phyloP scores from a whole-genome alignment of 2,888 invertebrate genomes.

The Alentia gelatinosa region DNA sequence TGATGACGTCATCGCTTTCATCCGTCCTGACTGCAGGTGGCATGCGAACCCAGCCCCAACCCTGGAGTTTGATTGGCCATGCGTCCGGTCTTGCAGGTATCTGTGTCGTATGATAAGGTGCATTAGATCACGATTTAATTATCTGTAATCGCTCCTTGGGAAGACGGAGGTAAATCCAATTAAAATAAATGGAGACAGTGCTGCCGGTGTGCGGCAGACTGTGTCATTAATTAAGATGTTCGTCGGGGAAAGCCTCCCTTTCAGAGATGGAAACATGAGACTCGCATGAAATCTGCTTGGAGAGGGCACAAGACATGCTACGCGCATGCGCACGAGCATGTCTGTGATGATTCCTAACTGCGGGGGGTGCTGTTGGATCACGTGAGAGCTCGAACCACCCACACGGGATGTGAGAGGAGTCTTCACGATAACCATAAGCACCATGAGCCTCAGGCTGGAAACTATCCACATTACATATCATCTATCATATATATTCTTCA shows the following conservation, averaged over 20 bases:
- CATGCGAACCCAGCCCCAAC: neutral
- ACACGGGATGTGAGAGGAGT: too few species aligned
- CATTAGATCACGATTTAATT: slow-evolving; percentile 14
- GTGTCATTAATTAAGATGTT: neutral
- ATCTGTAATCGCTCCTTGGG: neutral
- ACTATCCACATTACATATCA: too few species aligned
- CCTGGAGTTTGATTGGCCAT: neutral
- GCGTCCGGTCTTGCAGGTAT: neutral
- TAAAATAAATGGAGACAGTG: neutral
- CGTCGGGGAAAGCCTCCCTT: neutral
- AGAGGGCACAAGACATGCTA: neutral
- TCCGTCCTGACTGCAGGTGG: neutral
- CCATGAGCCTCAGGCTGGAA: too few species aligned
- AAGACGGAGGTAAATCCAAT: neutral
- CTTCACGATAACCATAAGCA: too few species aligned
- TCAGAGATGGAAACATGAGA: neutral
- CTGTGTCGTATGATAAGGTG: neutral
- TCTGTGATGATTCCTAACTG: neutral
- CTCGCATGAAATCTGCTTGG: neutral
- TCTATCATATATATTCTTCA: too few species aligned
- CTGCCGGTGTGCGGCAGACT: neutral
- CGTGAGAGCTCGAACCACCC: too few species aligned
- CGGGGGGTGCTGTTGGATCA: neutral
- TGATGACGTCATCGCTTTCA: neutral
- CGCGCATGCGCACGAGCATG: neutral